phyloP scores from a whole-genome alignment of 1,140 invertebrate genomes.

The Diorhabda carinulata region DNA sequence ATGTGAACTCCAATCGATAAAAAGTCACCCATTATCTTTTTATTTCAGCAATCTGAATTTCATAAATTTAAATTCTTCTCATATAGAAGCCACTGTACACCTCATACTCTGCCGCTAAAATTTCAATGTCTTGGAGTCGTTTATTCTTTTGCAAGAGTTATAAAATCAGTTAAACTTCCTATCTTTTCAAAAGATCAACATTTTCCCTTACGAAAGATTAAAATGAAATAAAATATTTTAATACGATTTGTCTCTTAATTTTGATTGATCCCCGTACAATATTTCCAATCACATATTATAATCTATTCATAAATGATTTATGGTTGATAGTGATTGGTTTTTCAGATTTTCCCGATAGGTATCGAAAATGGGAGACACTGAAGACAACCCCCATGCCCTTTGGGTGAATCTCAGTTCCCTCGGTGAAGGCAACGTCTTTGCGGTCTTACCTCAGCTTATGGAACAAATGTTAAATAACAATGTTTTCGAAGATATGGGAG shows the following conservation, averaged over 20 bases:
- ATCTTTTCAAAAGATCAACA: too few species aligned
- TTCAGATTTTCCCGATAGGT: conserved; percentile 7
- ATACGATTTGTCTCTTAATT: not conserved
- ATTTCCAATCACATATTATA: conserved; percentile 5
- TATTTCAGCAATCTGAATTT: too few species aligned
- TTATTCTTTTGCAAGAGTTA: too few species aligned
- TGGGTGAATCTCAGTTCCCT: conserved; percentile 53
- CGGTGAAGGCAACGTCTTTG: conserved; percentile 52
- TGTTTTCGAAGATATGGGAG: conserved; percentile 41
- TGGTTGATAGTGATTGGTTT: conserved; percentile 12
- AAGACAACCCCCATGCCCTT: conserved; percentile 41
- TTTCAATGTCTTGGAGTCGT: too few species aligned
- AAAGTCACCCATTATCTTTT: too few species aligned
- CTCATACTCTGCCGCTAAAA: too few species aligned
- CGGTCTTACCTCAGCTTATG: conserved; percentile 49
- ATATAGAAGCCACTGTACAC: too few species aligned
- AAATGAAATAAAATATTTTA: too few species aligned
- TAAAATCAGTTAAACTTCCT: too few species aligned
- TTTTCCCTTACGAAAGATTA: too few species aligned
- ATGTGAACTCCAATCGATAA: too few species aligned
- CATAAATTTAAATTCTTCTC: too few species aligned
- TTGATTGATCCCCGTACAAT: not conserved
- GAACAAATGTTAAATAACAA: conserved; percentile 43
- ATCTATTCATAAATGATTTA: conserved; percentile 10
- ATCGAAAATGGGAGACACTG: conserved; percentile 19